phyloP scores from a whole-genome alignment of 2,113 vertebrate genomes.

The Syngnathus scovelli region DNA sequence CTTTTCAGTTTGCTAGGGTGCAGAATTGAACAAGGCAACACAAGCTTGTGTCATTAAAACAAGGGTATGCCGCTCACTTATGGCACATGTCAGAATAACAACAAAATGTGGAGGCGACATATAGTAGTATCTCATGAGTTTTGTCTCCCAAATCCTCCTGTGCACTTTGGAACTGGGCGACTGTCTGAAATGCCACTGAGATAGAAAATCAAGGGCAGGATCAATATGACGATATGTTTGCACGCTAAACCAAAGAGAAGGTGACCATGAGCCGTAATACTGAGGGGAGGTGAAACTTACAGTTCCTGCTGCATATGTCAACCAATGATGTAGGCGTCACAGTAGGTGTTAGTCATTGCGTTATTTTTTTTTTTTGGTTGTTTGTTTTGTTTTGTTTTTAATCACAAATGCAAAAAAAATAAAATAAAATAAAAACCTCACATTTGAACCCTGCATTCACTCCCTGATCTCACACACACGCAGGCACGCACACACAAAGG shows the following conservation, averaged over 20 bases:
- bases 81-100: constrained; percentile 53
- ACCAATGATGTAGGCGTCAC: constrained; percentile 35
- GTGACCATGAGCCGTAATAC: constrained; percentile 15
- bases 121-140: not conserved
- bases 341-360: constrained; percentile 45
- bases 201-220: constrained; percentile 14
- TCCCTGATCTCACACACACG: constrained; percentile 26
- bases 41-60: constrained; percentile 19
- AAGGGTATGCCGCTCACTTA: constrained; percentile 52
- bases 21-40: constrained; percentile 41
- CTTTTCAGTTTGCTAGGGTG: constrained; percentile 7
- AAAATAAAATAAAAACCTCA: not conserved
- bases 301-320: constrained; percentile 17
- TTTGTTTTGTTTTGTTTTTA: constrained; percentile 40
- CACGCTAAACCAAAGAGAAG: constrained; percentile 24
- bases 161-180: not conserved
- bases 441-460: constrained; percentile 24
- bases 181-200: constrained; percentile 9
- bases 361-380: constrained; percentile 37
- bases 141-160: not conserved
- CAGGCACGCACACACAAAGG: constrained; percentile 18
- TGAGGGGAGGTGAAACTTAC: constrained; percentile 12
- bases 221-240: constrained; percentile 54
- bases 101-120: not conserved
- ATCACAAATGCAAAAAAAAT: constrained; percentile 46